phyloP scores from a whole-genome alignment of 2,797 vertebrate genomes.

The Parotocinclus haroldoi region DNA sequence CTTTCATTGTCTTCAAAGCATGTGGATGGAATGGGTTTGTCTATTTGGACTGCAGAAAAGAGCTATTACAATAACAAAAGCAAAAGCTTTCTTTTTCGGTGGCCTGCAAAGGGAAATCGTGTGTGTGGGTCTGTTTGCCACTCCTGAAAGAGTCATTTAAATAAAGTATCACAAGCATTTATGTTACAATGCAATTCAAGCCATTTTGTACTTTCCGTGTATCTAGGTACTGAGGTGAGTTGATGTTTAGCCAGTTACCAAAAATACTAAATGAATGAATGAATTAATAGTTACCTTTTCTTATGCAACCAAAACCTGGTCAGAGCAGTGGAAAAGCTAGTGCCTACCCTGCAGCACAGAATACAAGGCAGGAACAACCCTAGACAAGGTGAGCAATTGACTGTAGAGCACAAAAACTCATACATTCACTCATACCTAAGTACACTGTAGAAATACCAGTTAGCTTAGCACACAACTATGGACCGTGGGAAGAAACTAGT shows the following conservation, averaged over 20 bases:
- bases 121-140: slow-evolving; percentile 39
- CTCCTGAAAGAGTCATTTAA: slow-evolving; percentile 55
- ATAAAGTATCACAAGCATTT: slow-evolving; percentile 47
- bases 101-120: slow-evolving; percentile 36
- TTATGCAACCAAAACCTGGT: too few relatives aligned
- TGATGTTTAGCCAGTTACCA: slow-evolving; percentile 1
- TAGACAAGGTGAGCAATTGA: too few relatives aligned
- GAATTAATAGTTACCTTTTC: too few relatives aligned
- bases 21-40: slow-evolving; percentile 70
- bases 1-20: slow-evolving; percentile 57
- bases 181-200: slow-evolving; percentile 29
- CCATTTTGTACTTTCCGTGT: slow-evolving; percentile 8
- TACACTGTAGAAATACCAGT: too few relatives aligned
- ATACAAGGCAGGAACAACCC: too few relatives aligned
- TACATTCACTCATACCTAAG: too few relatives aligned
- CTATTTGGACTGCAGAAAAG: slow-evolving; percentile 62
- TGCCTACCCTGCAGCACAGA: too few relatives aligned
- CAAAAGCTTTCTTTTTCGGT: slow-evolving; percentile 28
- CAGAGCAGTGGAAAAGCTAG: too few relatives aligned
- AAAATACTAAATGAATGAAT: too few relatives aligned
- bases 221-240: slow-evolving; percentile 12
- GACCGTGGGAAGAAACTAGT: too few relatives aligned
- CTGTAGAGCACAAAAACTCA: too few relatives aligned
- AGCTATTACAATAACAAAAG: slow-evolving; percentile 69
- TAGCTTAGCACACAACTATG: too few relatives aligned